These are phyloP conservation scores for Megastigmus dorsalis DNA, from an alignment of 2,888 invertebrate genomes.

Conservation along the genomic window DNA sequence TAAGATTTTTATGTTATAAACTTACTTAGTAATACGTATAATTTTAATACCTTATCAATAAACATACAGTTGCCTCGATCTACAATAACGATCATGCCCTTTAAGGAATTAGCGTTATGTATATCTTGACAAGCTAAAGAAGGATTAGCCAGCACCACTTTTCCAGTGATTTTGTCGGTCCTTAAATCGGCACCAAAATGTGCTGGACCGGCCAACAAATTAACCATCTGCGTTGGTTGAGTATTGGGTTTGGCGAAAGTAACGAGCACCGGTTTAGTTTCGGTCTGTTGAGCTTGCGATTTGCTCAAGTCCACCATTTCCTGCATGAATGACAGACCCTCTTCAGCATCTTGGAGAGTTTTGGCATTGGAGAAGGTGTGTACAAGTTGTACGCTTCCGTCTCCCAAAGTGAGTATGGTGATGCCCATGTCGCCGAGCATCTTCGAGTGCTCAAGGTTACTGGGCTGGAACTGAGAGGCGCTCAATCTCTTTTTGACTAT, in stretches of 20 bases:
- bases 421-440: slow-evolving; percentile 96
- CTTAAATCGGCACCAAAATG: slow-evolving; percentile 90
- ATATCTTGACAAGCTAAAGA: slow-evolving; percentile 81
- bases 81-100: slow-evolving; percentile 88
- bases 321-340: slow-evolving; percentile 96
- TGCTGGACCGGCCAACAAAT: slow-evolving; percentile 87
- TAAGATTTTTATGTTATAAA: no score
- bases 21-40: no score
- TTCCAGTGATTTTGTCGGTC: slow-evolving; percentile 80
- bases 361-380: slow-evolving; percentile 92
- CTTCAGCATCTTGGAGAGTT: slow-evolving; percentile 89
- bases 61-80: slow-evolving; percentile 96
- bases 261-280: slow-evolving; percentile 77
- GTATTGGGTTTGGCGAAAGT: slow-evolving; percentile 73
- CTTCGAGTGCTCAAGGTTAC: slow-evolving; percentile 91
- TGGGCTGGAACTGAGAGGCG: slow-evolving; percentile 85
- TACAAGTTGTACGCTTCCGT: slow-evolving; percentile 93
- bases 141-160: slow-evolving; percentile 82
- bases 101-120: slow-evolving; percentile 77
- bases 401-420: slow-evolving; percentile 88
- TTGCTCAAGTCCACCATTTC: slow-evolving; percentile 96
- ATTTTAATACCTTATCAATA: slow-evolving; percentile 90
- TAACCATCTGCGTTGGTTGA: slow-evolving; percentile 71
- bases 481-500: slow-evolving; percentile 79
- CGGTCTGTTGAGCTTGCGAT: slow-evolving; percentile 78